Conservation (phyloP, 2,888 invertebrate species). For the Drosophila rellima region DNA sequence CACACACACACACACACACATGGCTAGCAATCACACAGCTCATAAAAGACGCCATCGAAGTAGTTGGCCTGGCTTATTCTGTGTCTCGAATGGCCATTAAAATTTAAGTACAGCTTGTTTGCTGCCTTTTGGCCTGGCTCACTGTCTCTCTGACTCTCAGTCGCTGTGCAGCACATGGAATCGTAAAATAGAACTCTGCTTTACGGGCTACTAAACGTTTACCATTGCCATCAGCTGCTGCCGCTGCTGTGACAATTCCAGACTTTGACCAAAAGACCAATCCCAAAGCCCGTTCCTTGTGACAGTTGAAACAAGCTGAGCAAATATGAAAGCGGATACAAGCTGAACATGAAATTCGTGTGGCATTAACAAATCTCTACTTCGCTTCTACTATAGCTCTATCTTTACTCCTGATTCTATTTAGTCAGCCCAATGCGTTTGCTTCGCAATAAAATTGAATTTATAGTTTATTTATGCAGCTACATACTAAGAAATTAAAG, state of each 20-base stretch:
- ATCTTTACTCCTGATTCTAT: conserved; percentile 32
- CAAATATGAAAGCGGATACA: conserved; percentile 67
- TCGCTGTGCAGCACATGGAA: conserved; percentile 22
- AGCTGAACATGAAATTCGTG: conserved; percentile 57
- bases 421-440: conserved; percentile 49
- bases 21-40: conserved; percentile 74
- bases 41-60: conserved; percentile 69
- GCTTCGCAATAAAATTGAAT: conserved; percentile 68
- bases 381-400: neutral
- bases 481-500: conserved; percentile 81
- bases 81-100: conserved; percentile 74
- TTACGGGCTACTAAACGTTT: conserved; percentile 64
- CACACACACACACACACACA: conserved; percentile 25
- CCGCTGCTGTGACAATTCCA: conserved; percentile 25
- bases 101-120: conserved; percentile 72
- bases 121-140: conserved; percentile 25
- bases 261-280: conserved; percentile 42
- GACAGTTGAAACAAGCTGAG: conserved; percentile 40
- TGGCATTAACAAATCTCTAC: conserved; percentile 39
- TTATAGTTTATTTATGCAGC: conserved; percentile 81
- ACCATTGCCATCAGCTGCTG: conserved; percentile 56
- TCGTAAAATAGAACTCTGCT: conserved; percentile 53
- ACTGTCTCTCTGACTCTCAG: neutral
- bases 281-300: conserved; percentile 17
- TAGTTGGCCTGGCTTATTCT: conserved; percentile 34